Base-by-base conservation (phyloP, 2,113 vertebrate genomes). In the Ia io region DNA sequence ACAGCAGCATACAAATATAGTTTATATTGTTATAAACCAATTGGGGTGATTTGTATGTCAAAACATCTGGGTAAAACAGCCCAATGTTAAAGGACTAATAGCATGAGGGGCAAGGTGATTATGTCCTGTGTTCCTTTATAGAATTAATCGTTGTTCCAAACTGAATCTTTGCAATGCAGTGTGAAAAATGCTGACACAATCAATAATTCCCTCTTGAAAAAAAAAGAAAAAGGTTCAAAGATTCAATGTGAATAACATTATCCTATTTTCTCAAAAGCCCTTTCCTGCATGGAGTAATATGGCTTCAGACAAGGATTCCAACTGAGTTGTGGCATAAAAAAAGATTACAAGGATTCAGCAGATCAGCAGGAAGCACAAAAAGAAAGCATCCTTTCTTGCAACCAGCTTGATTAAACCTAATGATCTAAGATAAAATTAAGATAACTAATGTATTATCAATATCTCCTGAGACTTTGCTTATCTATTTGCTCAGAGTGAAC, bases 171-270 rank as follows among this genome's bases (percentile, higher is more conserved):
- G 49, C 6, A 23, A 51, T 56, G 3, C 37, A 95, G 40, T 44
- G 12, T 95, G 74, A 98, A 88, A 84, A 86, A 96, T 97, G 96
- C 91, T 97, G 97, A 96, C 95, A 97, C 78, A 98, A 96, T 97
- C 82, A 32, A 97, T 97, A 97, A 59, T 47, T 84, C 84, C 67
- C 18, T 97, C 76, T 84, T 89, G 42, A n/a, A 88, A 91, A 95
- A 87, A 74, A 79, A 86, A 90, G 96, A 95, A 88, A 61, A 61
- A 74, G 77, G 7, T 97, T 98, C 84, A 97, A 97, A 98, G 90
- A 87, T 95, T 97, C 11, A 53, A 4, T 91, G 90, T 97, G 92
- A 97, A 98, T 98, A 97, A 93, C 47, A 97, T 98, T 96, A 97
- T 94, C 83, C 32, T 88, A 82, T 97, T 97, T 98, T 96, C 93